Conservation (phyloP, 2,797 vertebrate species). For the Scarus forsteni region DNA sequence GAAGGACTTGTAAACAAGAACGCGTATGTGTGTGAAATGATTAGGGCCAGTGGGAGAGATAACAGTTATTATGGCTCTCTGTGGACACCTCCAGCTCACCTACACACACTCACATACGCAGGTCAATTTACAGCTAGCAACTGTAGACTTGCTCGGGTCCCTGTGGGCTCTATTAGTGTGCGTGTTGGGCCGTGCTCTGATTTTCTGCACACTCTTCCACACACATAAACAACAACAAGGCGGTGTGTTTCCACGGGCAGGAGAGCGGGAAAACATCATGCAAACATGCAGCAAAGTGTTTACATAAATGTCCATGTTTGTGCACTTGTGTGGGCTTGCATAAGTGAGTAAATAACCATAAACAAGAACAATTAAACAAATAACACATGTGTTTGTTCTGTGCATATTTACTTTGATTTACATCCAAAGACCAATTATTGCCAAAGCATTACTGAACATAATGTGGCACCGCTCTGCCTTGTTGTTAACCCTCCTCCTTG, state of each 20-base stretch:
- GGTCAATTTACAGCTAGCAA: slow-evolving; percentile 68
- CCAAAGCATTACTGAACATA: too few species aligned
- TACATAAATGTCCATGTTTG: slow-evolving; percentile 7
- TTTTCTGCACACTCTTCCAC: slow-evolving; percentile 11
- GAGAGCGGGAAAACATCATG: slow-evolving; percentile 40
- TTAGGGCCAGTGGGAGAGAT: slow-evolving; percentile 50
- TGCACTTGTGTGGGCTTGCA: slow-evolving; percentile 8
- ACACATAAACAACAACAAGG: slow-evolving; percentile 20
- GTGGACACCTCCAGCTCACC: slow-evolving; percentile 20
- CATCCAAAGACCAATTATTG: too few species aligned
- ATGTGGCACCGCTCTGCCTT: too few species aligned
- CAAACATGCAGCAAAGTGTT: slow-evolving; percentile 43
- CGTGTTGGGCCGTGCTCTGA: slow-evolving; percentile 57
- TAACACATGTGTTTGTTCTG: slow-evolving; percentile 12
- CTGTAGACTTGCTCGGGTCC: slow-evolving; percentile 63
- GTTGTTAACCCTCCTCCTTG: too few species aligned
- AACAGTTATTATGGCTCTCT: slow-evolving; percentile 61
- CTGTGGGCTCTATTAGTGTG: slow-evolving; percentile 64
- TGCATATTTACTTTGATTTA: background rate
- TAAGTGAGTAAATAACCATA: slow-evolving; percentile 29
- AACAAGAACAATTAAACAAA: slow-evolving; percentile 2
- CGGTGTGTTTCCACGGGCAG: slow-evolving; percentile 17
- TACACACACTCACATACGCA: slow-evolving; percentile 20
- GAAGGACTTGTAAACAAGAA: too few species aligned
- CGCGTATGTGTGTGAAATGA: slow-evolving; percentile 27